Evolutionary conservation across 2,797 vertebrate genomes (phyloP).

Genomic region (Coilia nasus): DNA sequence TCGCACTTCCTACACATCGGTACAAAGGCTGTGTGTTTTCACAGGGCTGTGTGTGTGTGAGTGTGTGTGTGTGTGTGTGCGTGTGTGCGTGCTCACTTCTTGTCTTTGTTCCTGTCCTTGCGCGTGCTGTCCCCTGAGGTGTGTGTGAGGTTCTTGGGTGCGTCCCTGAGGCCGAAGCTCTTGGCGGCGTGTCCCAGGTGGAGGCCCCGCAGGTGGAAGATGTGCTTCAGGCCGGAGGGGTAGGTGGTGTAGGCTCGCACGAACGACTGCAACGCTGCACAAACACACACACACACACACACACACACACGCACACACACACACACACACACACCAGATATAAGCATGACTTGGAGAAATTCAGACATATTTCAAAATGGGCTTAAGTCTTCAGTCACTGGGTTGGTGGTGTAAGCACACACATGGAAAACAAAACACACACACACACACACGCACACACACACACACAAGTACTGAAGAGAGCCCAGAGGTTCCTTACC

Average conservation of each 20-base stretch:
- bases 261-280: conserved; percentile 90
- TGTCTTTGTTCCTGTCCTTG: conserved; percentile 33
- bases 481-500: conserved; percentile 69
- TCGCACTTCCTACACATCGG: too few species aligned
- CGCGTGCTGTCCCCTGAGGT: accelerated
- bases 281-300: background rate
- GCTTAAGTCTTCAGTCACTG: too few species aligned
- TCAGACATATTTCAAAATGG: too few species aligned
- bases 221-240: conserved; percentile 83
- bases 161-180: conserved; percentile 93
- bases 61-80: background rate
- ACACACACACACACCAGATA: too few species aligned
- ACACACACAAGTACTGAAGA: too few species aligned
- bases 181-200: conserved; percentile 93
- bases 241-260: conserved; percentile 89
- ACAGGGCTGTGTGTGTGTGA: background rate
- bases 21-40: too few species aligned
- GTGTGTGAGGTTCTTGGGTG: conserved; percentile 78
- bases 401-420: too few species aligned
- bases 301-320: too few species aligned
- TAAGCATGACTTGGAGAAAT: too few species aligned
- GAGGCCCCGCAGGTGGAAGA: conserved; percentile 88
- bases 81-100: conserved; percentile 2
- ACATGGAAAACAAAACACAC: too few species aligned
- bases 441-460: too few species aligned